Base-by-base conservation (phyloP, 2,113 vertebrate genomes). In the Scopus umbretta region DNA sequence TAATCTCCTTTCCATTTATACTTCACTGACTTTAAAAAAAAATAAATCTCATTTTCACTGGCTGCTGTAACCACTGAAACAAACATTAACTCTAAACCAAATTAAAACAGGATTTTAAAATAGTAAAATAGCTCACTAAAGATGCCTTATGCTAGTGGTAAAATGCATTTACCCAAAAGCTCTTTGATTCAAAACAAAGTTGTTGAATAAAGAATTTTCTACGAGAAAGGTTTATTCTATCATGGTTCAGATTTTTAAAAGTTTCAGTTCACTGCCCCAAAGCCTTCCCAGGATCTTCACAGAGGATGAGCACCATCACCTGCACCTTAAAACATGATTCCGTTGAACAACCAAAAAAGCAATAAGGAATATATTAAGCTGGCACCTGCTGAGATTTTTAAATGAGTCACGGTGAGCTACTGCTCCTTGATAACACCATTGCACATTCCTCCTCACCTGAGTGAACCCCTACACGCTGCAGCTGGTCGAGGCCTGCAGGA, bases 1-100 rank as follows among this genome's bases (percentile, higher is more conserved):
- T 87, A 94, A 95, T 87, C 56, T 89, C 47, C 32, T 87, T 94
- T 85, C 20, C 40, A 68, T 84, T 96, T 89, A 84, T 87, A 86
- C 70, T 95, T 95, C 59, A 87, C 21, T 90, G 89, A 91, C n/a
- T 19, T 63, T n/a, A 55, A 66, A 72, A 66, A 72, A 66, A 75
- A 67, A 17, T 9, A 62, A 26, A 53, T 15, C 27, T 93, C 30
- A 53, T 94, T 80, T 94, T 90, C 81, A 83, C 45, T 72, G 43
- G 26, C 56, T 95, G 62, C 53, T 82, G 20, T 30, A 94, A 66
- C 34, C 30, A 68, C 87, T 72, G 87, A 50, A 91, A 72, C 38
- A 89, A 95, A 91, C 56, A 94, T 87, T 94, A 86, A 86, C 63
- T 68, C 23, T 43, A 88, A 88, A 92, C 6, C 20, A 91, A 86